These are phyloP conservation scores for Aurelia aurita complex sp. Pacific DNA, from an alignment of 30 jellyfish, hydroid and myxozoan genomes.

Conservation along the genomic window DNA sequence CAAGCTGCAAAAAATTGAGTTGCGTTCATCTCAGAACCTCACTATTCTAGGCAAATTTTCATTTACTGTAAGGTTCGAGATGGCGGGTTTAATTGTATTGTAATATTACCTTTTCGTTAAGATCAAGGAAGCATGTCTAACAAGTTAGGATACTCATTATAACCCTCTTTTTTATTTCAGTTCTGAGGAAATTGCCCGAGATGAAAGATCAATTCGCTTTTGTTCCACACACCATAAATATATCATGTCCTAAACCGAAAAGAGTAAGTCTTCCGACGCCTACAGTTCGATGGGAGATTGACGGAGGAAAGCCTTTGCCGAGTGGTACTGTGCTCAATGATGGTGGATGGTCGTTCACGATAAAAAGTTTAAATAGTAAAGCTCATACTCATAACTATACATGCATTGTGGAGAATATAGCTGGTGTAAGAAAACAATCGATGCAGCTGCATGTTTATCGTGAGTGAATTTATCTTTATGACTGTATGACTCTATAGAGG, in stretches of 20 bases:
- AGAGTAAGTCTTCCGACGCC: conserved; percentile 61
- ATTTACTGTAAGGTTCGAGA: too few species aligned
- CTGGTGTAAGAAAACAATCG: conserved; percentile 65
- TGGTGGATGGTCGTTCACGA: conserved; percentile 68
- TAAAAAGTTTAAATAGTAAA: conserved; percentile 1
- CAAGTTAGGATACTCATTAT: too few species aligned
- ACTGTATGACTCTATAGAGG: too few species aligned
- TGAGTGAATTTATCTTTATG: not conserved
- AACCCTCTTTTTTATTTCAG: conserved; percentile 24
- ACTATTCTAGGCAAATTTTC: too few species aligned
- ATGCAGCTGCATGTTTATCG: conserved; percentile 73
- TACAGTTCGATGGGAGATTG: conserved; percentile 55
- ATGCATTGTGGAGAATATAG: conserved; percentile 77
- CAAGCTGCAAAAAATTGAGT: too few species aligned
- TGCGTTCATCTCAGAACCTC: too few species aligned
- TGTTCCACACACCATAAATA: conserved; percentile 33
- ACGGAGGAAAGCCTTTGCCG: conserved; percentile 82
- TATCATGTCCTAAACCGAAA: conserved; percentile 68
- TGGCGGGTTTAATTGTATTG: too few species aligned
- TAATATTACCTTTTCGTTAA: too few species aligned
- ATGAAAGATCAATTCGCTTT: conserved; percentile 60
- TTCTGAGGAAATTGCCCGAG: conserved; percentile 55
- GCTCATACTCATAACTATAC: conserved; percentile 82
- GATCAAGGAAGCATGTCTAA: too few species aligned
- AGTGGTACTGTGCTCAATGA: conserved; percentile 21